phyloP scores from a whole-genome alignment of 2,888 invertebrate genomes.

The Tiliacea citrago region DNA sequence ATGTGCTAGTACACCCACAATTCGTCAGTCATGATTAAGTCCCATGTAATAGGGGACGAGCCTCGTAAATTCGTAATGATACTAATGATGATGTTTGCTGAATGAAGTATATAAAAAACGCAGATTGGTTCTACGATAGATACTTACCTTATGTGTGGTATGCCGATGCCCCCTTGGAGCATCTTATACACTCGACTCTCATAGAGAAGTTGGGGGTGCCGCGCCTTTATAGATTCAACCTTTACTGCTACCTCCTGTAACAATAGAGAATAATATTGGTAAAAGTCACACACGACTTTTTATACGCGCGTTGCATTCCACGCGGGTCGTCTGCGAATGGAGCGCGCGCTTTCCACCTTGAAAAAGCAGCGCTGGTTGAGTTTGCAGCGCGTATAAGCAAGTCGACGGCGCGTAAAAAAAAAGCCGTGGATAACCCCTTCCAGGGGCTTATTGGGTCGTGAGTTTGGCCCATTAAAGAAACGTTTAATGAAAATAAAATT shows the following conservation, averaged over 20 bases:
- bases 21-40: background rate
- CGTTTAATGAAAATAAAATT: background rate
- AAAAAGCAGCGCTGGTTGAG: background rate
- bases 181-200: constrained; percentile 99
- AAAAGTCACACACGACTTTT: background rate
- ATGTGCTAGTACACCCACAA: background rate
- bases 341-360: background rate
- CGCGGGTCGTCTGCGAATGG: background rate
- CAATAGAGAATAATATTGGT: constrained; percentile 63
- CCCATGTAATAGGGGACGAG: background rate
- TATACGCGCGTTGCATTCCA: background rate
- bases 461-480: background rate
- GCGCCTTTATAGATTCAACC: constrained; percentile 98
- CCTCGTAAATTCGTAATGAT: background rate
- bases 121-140: constrained; percentile 9
- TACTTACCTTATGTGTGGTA: constrained; percentile 97
- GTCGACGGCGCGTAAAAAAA: background rate
- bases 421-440: background rate
- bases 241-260: constrained; percentile 99
- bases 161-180: constrained; percentile 98
- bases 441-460: background rate
- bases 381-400: no score
- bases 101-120: background rate
- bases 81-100: background rate
- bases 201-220: constrained; percentile 99